Conservation (phyloP, 2,113 vertebrate species). For the Pseudorectes ferrugineus region DNA sequence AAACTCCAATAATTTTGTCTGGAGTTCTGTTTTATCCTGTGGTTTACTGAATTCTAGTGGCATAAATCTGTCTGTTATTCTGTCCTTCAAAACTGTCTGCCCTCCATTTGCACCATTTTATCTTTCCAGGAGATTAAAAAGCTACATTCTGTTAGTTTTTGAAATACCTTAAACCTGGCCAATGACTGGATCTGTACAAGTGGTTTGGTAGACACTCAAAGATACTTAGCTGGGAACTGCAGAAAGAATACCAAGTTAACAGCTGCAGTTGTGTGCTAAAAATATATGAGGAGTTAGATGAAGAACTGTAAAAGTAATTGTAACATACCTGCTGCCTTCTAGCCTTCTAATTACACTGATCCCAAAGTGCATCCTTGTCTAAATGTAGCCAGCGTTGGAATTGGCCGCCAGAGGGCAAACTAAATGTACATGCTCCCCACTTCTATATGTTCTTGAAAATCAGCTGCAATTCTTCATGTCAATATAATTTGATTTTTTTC, state of each 20-base stretch:
- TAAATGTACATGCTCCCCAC: not conserved
- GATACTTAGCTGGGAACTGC: not conserved
- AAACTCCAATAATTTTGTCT: not conserved
- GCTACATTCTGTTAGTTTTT: not conserved
- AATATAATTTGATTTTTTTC: not conserved
- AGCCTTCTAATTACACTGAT: not conserved
- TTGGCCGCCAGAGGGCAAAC: constrained; percentile 25
- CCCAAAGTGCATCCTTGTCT: not conserved
- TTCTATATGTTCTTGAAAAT: not conserved
- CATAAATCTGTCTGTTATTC: not conserved
- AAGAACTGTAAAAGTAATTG: not conserved
- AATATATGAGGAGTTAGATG: not conserved
- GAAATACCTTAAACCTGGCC: not conserved
- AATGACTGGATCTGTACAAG: not conserved
- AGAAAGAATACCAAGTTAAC: not conserved
- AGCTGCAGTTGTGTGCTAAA: not conserved
- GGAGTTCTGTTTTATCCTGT: not conserved
- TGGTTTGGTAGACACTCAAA: not conserved
- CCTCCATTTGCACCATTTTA: not conserved
- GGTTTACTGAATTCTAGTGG: not conserved
- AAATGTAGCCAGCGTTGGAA: rapidly evolving
- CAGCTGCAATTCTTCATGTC: not conserved
- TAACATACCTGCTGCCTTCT: not conserved
- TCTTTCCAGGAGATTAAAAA: not conserved
- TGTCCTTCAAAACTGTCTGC: not conserved